Evolutionary conservation across 2,113 vertebrate genomes (phyloP), one percentile per base, ranked within the genome.

Genomic region (Larimichthys crocea): DNA sequence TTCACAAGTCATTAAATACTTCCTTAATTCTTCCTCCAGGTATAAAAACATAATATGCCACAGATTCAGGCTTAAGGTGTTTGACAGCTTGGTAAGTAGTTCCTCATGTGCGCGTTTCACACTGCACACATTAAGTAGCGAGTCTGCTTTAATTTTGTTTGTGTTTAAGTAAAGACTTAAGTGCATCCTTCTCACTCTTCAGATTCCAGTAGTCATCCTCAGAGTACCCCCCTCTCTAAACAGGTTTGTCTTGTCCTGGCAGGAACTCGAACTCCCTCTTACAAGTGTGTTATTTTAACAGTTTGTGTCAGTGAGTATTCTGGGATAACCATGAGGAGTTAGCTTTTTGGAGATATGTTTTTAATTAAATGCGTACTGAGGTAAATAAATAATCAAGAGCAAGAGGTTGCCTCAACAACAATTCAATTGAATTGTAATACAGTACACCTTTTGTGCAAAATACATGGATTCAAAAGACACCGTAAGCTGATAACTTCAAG

Each of bases 401-500:
- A 84, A 86, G 40, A 72, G n/a, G 44, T 82, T 86, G 75, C 50
- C 46, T 76, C 78, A 83, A 89, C 84, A 91, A 78, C 85, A 89
- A 49, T 87, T 85, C 65, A 89, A 71, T 35, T 84, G 46, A 82
- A 88, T 86, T 57, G 89, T 87, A 90, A 71, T 89, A 92, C 91
- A 92, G 64, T 70, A 83, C 73, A 89, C 78, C 2, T 46, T 81
- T 83, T 89, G 85, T 91, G 86, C 88, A 90, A 90, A 91, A 91
- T n/a, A 86, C 64, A 76, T 78, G 69, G 79, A 84, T 80, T 72
- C 65, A 80, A 87, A 87, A 88, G 44, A 88, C 85, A 87, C 76
- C 86, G 76, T 83, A 86, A 91, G 91, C 89, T 87, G 72, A 84
- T 81, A 55, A 83, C 40, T 87, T 91, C 83, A 92, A 92, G 91